Evolutionary conservation across 1,140 invertebrate genomes (phyloP).

Genomic region (Drosophila sp.): DNA sequence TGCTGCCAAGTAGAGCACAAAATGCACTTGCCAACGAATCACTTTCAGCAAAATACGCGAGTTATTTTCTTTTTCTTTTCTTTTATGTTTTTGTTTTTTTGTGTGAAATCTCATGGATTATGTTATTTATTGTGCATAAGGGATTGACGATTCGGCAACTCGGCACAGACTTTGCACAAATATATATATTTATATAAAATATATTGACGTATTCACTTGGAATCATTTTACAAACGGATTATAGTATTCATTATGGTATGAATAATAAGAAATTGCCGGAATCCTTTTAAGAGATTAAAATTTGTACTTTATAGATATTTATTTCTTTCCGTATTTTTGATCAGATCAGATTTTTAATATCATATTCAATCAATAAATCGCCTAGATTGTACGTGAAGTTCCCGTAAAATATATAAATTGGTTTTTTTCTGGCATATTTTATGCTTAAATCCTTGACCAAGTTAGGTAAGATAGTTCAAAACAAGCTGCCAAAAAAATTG

Average conservation of each 20-base stretch:
- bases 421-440: neutral
- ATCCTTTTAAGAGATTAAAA: neutral
- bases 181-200: too few species aligned
- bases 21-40: slow-evolving; percentile 41
- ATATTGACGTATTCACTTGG: slow-evolving; percentile 25
- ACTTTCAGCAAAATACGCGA: slow-evolving; percentile 14
- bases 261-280: neutral
- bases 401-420: too few species aligned
- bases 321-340: too few species aligned
- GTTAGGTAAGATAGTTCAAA: too few species aligned
- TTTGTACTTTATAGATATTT: too few species aligned
- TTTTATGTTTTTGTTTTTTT: too few species aligned
- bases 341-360: too few species aligned
- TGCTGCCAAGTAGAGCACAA: slow-evolving; percentile 53
- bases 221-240: slow-evolving; percentile 15
- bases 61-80: slow-evolving; percentile 21
- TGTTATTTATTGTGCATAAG: slow-evolving; percentile 53
- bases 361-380: too few species aligned
- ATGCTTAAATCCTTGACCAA: neutral
- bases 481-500: neutral
- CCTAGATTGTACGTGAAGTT: too few species aligned
- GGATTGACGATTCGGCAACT: neutral
- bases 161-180: neutral
- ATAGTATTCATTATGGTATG: too few species aligned
- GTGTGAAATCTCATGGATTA: slow-evolving; percentile 52